These are phyloP conservation scores for Prunella fulvescens DNA, from an alignment of 2,113 vertebrate species.

Conservation along the genomic window DNA sequence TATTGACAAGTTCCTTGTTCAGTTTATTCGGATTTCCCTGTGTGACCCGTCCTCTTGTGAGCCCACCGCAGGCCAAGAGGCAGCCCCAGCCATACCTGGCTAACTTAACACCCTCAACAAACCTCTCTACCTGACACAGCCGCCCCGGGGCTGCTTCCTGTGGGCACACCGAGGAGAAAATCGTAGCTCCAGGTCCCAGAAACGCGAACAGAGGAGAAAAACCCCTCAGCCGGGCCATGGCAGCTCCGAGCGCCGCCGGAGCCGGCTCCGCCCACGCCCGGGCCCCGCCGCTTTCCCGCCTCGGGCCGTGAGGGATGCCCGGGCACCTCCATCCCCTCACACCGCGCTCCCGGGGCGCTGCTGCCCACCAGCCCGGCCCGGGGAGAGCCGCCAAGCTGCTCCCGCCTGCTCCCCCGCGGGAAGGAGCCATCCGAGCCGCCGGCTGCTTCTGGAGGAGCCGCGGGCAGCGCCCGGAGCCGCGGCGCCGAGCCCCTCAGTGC, in stretches of 20 bases:
- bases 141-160: accelerated
- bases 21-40: background rate
- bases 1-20: background rate
- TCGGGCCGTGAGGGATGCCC: accelerated
- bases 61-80: background rate
- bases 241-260: no score
- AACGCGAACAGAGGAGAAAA: background rate
- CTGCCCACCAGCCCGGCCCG: accelerated
- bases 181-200: accelerated
- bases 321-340: background rate
- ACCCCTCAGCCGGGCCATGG: accelerated
- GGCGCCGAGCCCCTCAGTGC: background rate
- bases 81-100: accelerated
- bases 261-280: no score
- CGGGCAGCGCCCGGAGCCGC: accelerated
- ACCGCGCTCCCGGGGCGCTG: background rate
- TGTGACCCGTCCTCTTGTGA: no score
- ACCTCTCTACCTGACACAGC: background rate
- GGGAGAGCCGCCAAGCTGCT: accelerated
- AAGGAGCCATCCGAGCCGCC: accelerated
- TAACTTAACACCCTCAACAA: background rate
- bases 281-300: background rate
- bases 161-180: accelerated
- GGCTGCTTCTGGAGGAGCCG: accelerated
- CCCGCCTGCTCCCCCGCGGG: accelerated